phyloP scores from a whole-genome alignment of 2,797 vertebrate species.

The Hylomyscus alleni region DNA sequence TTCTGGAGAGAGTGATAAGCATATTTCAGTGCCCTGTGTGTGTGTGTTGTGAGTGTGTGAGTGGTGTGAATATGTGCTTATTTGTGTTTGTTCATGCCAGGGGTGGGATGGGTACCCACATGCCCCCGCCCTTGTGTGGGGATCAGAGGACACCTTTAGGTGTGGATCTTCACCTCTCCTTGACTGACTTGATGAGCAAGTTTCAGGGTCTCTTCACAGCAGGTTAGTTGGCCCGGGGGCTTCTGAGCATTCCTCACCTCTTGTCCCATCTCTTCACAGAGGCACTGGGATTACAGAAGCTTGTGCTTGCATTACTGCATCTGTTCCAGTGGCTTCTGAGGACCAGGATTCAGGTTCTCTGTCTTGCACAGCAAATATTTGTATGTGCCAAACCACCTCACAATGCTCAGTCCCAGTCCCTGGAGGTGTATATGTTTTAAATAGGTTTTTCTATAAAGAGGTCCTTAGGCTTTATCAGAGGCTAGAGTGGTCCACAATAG shows the following conservation, averaged over 20 bases:
- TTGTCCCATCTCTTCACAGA: not conserved
- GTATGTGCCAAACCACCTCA: not conserved
- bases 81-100: not conserved
- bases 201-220: not conserved
- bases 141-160: not conserved
- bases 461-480: not conserved
- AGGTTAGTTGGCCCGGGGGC: not conserved
- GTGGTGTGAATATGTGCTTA: not conserved
- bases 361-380: not conserved
- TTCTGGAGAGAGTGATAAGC: not conserved
- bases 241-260: not conserved
- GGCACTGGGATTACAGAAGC: not conserved
- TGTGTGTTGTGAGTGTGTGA: not conserved
- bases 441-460: constrained; percentile 18
- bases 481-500: not conserved
- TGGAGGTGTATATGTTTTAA: not conserved
- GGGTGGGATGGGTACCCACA: not conserved
- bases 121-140: not conserved
- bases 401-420: not conserved
- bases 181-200: not conserved
- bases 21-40: not conserved
- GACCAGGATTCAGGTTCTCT: not conserved
- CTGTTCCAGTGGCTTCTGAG: not conserved
- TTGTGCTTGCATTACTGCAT: not conserved
- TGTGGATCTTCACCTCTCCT: not conserved